Conservation (phyloP, 2,113 vertebrate genomes). For the Tupaia chinensis region DNA sequence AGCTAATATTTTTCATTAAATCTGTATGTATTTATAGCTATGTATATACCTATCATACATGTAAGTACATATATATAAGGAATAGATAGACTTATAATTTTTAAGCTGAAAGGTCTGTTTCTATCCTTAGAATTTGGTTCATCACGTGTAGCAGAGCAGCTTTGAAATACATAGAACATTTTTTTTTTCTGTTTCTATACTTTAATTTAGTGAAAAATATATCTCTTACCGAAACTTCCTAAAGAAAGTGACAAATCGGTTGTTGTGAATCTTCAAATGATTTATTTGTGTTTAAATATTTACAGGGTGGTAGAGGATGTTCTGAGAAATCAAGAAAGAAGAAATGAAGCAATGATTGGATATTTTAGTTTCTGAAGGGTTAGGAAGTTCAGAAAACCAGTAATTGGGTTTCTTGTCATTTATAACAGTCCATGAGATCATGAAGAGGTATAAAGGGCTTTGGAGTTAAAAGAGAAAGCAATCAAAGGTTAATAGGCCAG, state of each 20-base stretch:
- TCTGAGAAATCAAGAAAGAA: constrained; percentile 39
- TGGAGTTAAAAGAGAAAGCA: neutral
- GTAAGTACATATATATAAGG: neutral
- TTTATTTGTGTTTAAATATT: constrained; percentile 66
- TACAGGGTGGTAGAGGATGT: constrained; percentile 17
- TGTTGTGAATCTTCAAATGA: constrained; percentile 57
- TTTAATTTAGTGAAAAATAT: constrained; percentile 11
- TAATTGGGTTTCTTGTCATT: neutral
- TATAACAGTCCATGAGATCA: neutral
- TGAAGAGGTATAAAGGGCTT: neutral
- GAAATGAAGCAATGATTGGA: neutral
- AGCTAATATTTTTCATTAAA: neutral
- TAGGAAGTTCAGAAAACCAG: constrained; percentile 11
- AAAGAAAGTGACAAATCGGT: constrained; percentile 51
- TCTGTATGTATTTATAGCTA: neutral
- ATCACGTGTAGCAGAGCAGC: neutral
- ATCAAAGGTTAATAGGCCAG: neutral
- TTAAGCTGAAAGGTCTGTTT: neutral
- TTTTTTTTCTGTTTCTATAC: neutral
- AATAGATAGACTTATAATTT: neutral
- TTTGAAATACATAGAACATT: neutral
- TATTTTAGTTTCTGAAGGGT: constrained; percentile 29
- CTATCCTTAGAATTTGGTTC: neutral
- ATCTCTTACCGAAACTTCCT: neutral
- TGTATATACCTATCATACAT: neutral